A percentile compares a stretch with the other conserved stretches of the same genome.
phyloP scores from a whole-genome alignment of 1,140 invertebrate species.

The Harlomillsia oculata region DNA sequence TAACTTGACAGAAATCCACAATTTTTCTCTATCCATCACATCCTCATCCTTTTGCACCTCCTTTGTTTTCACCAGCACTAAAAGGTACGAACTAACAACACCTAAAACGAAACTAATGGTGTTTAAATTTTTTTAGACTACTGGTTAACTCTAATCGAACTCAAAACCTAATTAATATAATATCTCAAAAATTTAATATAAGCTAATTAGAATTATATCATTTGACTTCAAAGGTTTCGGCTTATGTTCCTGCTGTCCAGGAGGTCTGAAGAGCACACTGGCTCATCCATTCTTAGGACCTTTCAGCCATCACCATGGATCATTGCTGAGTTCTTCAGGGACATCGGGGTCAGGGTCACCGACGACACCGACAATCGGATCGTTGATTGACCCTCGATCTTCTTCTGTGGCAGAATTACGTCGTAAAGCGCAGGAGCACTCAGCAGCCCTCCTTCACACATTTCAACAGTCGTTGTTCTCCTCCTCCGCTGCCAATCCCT shows the following conservation, averaged over 20 bases:
- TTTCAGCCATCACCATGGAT: constrained; percentile 4
- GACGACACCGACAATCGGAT: constrained; percentile 18
- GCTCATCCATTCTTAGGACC: constrained; percentile 5
- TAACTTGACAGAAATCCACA: too few relatives aligned
- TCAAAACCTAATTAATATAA: too few relatives aligned
- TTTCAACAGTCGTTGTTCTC: constrained; percentile 45
- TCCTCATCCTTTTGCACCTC: constrained; percentile 9
- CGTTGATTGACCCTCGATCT: constrained; percentile 44
- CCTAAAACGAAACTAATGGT: not conserved
- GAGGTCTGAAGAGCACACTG: constrained; percentile 8
- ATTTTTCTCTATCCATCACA: too few relatives aligned
- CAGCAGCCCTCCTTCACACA: constrained; percentile 67
- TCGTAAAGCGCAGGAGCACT: constrained; percentile 81
- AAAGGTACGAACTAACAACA: not conserved
- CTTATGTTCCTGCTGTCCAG: constrained; percentile 19
- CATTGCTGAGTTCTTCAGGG: not conserved
- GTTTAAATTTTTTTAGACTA: too few relatives aligned
- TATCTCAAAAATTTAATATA: too few relatives aligned
- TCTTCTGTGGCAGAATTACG: constrained; percentile 75
- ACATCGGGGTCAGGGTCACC: constrained; percentile 1
- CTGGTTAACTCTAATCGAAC: too few relatives aligned
- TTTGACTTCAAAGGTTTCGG: constrained; percentile 1
- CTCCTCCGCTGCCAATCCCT: constrained; percentile 11
- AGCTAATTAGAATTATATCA: not conserved
- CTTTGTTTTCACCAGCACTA: constrained; percentile 7